Evolutionary conservation across 2,113 vertebrate genomes (phyloP), one percentile per base, ranked within the genome.

Genomic region (Calidris pugnax): DNA sequence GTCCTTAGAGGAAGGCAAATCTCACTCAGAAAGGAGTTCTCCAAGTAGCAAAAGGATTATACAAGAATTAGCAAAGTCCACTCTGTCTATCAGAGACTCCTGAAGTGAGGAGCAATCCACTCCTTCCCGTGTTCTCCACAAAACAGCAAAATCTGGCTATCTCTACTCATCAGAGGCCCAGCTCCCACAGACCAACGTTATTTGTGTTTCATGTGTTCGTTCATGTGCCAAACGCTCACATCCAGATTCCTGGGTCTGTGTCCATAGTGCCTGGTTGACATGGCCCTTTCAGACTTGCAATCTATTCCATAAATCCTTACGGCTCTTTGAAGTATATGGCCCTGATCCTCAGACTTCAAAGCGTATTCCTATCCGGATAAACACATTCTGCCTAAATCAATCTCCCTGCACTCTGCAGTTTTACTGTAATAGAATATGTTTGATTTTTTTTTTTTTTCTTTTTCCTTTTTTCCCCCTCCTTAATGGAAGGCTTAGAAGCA

Each of bases 311-410:
- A 94, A 91, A 95, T 93, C 71, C 66, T 69, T 69, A 63, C 37
- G 82, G 64, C 6, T 87, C 76, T 96, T 94, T 90, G 71, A 96
- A 93, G 79, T 72, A 48, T n/a, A 23, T 28, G 68, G 18, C 43
- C 83, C 64, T 3, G 6, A 60, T 90, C 76, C 53, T 90, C 79
- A 90, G 17, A 80, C 56, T 94, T 86, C 86, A 88, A 96, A 92
- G 85, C 7, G 6, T 92, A 68, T 51, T 89, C 60, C 47, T 84
- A 3, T 73, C 48, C 84, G 60, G 77, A 87, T 90, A 93, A 96
- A 95, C 33, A 78, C 30, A 75, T 68, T 64, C n/a, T 71, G 48
- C 16, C 76, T 75, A 77, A 71, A 88, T 84, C 75, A 77, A 72
- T 86, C 76, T 67, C 51, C 27, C 24, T n/a, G 24, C 13, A 35